Evolutionary conservation across 2,888 invertebrate species (phyloP), one percentile per base, ranked within the genome.

Genomic region (Gastracanthus pulcherrimus): DNA sequence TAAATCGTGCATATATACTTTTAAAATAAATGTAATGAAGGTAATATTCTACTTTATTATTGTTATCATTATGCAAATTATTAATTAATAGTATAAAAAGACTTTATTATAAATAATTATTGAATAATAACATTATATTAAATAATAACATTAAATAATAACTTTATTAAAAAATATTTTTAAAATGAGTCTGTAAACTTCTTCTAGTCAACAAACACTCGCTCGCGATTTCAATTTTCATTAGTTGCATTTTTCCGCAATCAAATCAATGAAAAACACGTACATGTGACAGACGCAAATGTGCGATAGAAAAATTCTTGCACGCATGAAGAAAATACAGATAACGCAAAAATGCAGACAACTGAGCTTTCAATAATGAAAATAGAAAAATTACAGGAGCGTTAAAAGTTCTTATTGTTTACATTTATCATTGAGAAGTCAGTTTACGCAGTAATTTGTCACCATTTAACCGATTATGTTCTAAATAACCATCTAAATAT

Each of bases 231-330:
- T 55, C 55, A 26, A 55, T 55, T 55, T 23, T 55, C 55, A 55
- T 55, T 55, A 55, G n/a, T 62, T n/a, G 62, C 36, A 62, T 62
- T 62, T 62, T 31, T 36, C 19, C 11, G 62, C 62, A 19, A 62
- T 36, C 55, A 55, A 55, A 55, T 55, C 11, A 55, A 55, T 55
- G 26, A 62, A 34, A 19, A 31, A 29, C 13, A 7, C 19, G 19
- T 34, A 34, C 36, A 6, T 1, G 34, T 19, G 62, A 36, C 19
- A 3, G 34, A 62, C 60, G 60, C 19, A 62, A 9, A 55, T 19
- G 36, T 34, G 2, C 34, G 36, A 36, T 19, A 62, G 29, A 60
- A 60, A 31, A 62, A 62, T 11, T 34, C 60, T 34, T 7, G 19
- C 34, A 19, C n/a, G 36, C 36, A 62, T 31, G 60, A 29, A 55